These are phyloP conservation scores for Neodiprion fabricii DNA, from an alignment of 1,140 invertebrate genomes.

Conservation along the genomic window DNA sequence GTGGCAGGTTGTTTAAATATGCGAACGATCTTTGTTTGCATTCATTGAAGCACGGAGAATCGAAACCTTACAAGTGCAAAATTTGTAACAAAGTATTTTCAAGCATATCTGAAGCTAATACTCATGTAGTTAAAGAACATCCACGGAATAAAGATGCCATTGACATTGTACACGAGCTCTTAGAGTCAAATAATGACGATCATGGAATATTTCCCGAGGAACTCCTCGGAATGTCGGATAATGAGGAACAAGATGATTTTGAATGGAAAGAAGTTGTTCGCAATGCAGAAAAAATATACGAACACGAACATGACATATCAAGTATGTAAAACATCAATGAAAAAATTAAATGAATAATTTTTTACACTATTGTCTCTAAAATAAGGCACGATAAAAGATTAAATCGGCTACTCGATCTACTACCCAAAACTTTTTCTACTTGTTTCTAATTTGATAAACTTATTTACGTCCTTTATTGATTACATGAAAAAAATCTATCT, in stretches of 20 bases:
- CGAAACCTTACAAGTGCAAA: slow-evolving; percentile 28
- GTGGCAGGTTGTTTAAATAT: slow-evolving; percentile 26
- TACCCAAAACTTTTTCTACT: no score
- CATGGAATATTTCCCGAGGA: slow-evolving; percentile 18
- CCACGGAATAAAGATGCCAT: slow-evolving; percentile 16
- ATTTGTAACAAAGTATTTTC: slow-evolving; percentile 24
- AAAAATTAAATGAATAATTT: neutral
- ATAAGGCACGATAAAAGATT: no score
- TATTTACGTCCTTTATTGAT: no score
- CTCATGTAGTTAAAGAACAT: slow-evolving; percentile 12
- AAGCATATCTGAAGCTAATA: slow-evolving; percentile 11
- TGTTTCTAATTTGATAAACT: no score
- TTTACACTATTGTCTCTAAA: no score
- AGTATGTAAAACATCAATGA: slow-evolving; percentile 17
- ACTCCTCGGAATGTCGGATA: slow-evolving; percentile 17
- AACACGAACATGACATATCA: slow-evolving; percentile 2
- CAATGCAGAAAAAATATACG: slow-evolving; percentile 21
- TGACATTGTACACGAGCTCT: slow-evolving; percentile 10
- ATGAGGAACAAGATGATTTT: slow-evolving; percentile 12
- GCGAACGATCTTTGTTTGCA: slow-evolving; percentile 30
- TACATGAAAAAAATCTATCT: no score
- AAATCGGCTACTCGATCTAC: no score
- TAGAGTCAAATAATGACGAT: slow-evolving; percentile 16
- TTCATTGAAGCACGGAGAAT: slow-evolving; percentile 26
- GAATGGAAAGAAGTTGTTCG: slow-evolving; percentile 21